These are phyloP conservation scores for Lasius platythorax DNA, from an alignment of 2,888 invertebrate species.

Conservation along the genomic window DNA sequence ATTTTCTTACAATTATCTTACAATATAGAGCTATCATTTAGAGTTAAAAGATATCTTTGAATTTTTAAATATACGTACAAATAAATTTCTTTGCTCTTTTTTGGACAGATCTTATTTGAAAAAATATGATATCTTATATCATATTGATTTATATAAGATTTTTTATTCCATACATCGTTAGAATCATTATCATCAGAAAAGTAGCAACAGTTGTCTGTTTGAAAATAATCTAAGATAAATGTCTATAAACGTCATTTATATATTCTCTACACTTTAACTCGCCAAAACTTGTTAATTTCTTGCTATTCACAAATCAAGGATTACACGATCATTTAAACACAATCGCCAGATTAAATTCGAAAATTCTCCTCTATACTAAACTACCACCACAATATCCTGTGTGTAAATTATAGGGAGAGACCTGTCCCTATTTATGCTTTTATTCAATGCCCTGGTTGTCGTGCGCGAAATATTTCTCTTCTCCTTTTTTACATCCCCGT, in stretches of 20 bases:
- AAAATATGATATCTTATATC: neutral
- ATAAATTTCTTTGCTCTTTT: neutral
- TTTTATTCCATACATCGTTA: neutral
- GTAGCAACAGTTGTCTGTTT: neutral
- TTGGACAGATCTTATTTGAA: neutral
- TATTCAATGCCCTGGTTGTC: neutral
- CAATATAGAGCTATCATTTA: neutral
- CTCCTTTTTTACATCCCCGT: neutral
- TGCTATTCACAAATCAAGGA: neutral
- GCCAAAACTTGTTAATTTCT: neutral
- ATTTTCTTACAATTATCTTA: neutral
- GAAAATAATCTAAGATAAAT: neutral
- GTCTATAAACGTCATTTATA: neutral
- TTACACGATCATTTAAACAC: neutral
- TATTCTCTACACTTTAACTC: neutral
- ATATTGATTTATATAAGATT: neutral
- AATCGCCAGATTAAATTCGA: neutral
- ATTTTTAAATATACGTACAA: neutral
- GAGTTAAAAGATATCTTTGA: neutral
- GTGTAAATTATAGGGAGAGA: neutral
- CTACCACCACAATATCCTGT: neutral
- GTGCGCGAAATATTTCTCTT: slow-evolving; percentile 20
- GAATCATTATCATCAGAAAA: neutral
- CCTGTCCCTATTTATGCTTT: neutral
- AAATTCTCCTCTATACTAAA: neutral